Evolutionary conservation across 2,113 vertebrate genomes (phyloP), one percentile per base, ranked within the genome.

Genomic region (Pipa parva): DNA sequence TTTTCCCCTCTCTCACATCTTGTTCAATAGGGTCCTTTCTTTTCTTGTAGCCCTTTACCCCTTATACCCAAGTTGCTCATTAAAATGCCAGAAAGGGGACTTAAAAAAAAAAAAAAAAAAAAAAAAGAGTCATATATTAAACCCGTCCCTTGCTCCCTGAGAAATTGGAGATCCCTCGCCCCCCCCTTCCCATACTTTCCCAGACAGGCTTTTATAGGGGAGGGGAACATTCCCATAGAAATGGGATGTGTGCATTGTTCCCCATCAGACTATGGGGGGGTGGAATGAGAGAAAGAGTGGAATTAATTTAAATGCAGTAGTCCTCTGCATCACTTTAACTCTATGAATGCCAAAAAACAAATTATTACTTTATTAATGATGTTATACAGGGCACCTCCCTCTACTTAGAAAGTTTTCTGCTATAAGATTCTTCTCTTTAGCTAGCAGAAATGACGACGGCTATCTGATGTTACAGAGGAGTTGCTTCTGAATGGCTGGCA

Each of bases 201-300:
- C 66, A 70, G 66, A 70, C 66, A 61, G 66, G 48, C 46, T 70
- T 54, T 70, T 52, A 70, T 60, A 70, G 66, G 66, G 66, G 66
- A 70, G 66, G 66, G 57, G 48, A 42, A 70, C 21, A 70, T 70
- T 70, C 66, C 66, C 66, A 70, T 70, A 70, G 66, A 70, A 70
- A 59, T 61, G 22, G 58, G 58, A 60, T 36, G n/a, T 70, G 66
- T 54, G 66, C 46, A 70, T 70, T 70, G 66, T 70, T 70, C 66
- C 48, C 58, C 18, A 61, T 60, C 66, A 70, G 66, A 70, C 66
- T 70, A 61, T 60, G 17, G 58, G 27, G 65, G 52, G 57, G 33
- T 27, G 55, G 63, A 11, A 17, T 13, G 39, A n/a, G 7, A 7
- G 17, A 42, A 17, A 17, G 39, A 42, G 21, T 70, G 36, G 66